Conservation (phyloP, 2,888 invertebrate genomes). For the Trissolcus japonicus region DNA sequence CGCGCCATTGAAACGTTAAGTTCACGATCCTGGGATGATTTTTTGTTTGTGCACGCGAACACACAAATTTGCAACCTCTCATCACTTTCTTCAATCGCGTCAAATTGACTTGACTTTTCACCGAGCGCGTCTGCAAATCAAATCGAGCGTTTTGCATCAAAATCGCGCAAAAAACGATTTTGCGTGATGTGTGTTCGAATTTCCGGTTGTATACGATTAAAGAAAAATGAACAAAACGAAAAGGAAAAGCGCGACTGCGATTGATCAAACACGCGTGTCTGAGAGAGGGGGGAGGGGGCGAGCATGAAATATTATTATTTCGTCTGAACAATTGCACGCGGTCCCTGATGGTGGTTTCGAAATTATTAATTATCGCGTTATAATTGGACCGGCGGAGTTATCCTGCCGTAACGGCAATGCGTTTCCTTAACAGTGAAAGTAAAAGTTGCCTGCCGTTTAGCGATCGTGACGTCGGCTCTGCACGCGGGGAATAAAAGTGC, state of each 20-base stretch:
- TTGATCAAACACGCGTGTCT: constrained; percentile 10
- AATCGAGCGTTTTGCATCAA: no score
- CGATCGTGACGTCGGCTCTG: constrained; percentile 51
- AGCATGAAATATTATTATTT: neutral
- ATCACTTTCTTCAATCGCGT: constrained; percentile 10
- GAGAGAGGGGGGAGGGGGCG: neutral
- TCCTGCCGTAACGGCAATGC: constrained; percentile 68
- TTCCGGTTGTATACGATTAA: constrained; percentile 5
- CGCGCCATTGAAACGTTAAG: no score
- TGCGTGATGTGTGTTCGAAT: neutral
- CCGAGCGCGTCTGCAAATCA: no score
- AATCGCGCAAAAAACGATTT: no score
- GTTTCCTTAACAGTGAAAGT: constrained; percentile 68
- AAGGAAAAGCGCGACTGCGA: constrained; percentile 7
- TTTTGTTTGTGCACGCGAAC: constrained; percentile 1
- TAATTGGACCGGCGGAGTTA: constrained; percentile 71
- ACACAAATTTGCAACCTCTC: constrained; percentile 14
- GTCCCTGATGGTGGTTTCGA: constrained; percentile 58
- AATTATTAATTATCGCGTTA: constrained; percentile 68
- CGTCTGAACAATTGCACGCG: constrained; percentile 35
- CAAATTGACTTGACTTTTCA: no score
- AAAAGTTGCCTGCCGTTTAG: constrained; percentile 62
- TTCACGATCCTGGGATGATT: no score
- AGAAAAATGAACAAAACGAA: constrained; percentile 11
- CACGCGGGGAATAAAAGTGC: constrained; percentile 50